phyloP scores from a whole-genome alignment of 1,140 invertebrate species.

The Calosoma granatense region DNA sequence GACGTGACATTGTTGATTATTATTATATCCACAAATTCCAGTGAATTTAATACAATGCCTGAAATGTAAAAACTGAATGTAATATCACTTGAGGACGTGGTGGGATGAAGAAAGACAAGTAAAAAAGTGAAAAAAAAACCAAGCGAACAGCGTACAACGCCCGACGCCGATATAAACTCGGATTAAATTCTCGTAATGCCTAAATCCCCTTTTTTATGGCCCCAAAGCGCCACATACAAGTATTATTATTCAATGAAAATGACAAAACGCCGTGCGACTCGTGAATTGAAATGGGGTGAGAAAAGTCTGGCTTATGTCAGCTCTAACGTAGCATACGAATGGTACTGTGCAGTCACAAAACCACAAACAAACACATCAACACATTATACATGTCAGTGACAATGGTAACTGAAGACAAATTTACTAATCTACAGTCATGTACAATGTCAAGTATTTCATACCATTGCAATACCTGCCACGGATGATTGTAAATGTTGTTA shows the following conservation, averaged over 20 bases:
- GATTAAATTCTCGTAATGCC: conserved; percentile 16
- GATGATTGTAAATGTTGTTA: no score
- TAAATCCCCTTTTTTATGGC: conserved; percentile 21
- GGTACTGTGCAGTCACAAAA: no score
- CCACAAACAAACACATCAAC: no score
- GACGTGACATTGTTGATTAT: no score
- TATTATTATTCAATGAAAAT: conserved; percentile 19
- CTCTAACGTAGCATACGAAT: conserved; percentile 11
- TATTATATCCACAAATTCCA: no score
- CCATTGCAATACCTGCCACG: no score
- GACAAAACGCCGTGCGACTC: conserved; percentile 14
- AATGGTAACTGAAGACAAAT: no score
- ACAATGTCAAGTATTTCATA: no score
- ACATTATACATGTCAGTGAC: no score
- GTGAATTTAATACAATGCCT: no score
- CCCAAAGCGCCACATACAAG: conserved; percentile 19
- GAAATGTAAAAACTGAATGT: neutral
- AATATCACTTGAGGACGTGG: neutral
- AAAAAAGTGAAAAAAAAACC: neutral
- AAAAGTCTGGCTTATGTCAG: conserved; percentile 22
- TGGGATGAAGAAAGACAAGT: neutral
- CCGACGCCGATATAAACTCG: neutral
- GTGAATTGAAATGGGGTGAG: conserved; percentile 20
- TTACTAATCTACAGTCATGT: no score
- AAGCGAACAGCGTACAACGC: neutral